Conservation (phyloP, 2,888 invertebrate species). For the Blastobasis adustella region DNA sequence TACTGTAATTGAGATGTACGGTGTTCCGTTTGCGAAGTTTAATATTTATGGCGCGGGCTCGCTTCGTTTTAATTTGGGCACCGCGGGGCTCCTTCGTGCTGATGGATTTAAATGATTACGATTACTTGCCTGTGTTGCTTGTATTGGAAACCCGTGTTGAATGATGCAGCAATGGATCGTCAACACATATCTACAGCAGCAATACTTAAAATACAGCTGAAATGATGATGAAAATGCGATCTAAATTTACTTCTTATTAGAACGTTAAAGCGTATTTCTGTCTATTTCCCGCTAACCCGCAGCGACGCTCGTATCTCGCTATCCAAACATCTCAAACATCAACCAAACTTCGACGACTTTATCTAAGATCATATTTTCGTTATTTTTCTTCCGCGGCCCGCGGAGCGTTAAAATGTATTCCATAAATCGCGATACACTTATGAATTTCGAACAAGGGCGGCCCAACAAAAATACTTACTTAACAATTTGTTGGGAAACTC, state of each 20-base stretch:
- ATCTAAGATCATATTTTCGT: constrained; percentile 47
- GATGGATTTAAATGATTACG: too few species aligned
- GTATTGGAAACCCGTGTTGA: too few species aligned
- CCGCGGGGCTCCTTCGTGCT: too few species aligned
- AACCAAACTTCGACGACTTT: constrained; percentile 38
- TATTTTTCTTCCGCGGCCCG: constrained; percentile 47
- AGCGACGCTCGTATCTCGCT: constrained; percentile 31
- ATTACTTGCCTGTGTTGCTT: too few species aligned
- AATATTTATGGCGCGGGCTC: too few species aligned
- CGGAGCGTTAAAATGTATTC: constrained; percentile 57
- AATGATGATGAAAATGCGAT: too few species aligned
- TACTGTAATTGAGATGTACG: neutral
- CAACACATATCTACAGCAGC: too few species aligned
- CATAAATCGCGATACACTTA: constrained; percentile 59
- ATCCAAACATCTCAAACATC: constrained; percentile 41
- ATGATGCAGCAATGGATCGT: too few species aligned
- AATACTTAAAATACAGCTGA: neutral
- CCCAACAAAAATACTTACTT: constrained; percentile 60
- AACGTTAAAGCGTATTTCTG: neutral
- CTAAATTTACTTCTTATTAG: neutral
- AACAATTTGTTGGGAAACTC: constrained; percentile 36
- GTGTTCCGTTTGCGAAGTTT: too few species aligned
- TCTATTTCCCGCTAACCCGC: neutral
- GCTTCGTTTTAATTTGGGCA: too few species aligned
- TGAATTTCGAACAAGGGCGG: constrained; percentile 41